A percentile compares a stretch with the other conserved stretches of the same genome.
Evolutionary conservation across 2,113 vertebrate species (phyloP).

Genomic region (Ifrita kowaldi): DNA sequence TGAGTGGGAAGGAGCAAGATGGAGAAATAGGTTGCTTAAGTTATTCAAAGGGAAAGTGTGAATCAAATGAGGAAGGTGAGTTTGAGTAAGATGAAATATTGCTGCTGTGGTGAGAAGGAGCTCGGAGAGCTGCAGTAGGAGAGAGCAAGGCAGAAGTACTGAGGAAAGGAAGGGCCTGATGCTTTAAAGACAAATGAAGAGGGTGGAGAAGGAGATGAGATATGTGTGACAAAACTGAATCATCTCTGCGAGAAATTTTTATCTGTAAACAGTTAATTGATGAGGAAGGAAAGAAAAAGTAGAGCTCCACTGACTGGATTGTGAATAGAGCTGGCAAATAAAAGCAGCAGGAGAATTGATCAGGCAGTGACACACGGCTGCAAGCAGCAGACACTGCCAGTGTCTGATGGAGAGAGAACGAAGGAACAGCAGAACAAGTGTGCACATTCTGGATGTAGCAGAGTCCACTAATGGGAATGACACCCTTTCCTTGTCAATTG

Average conservation of each 20-base stretch:
- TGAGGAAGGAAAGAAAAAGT: neutral
- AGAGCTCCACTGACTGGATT: neutral
- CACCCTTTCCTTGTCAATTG: neutral
- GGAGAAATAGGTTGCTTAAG: neutral
- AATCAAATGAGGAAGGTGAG: neutral
- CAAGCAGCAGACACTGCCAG: neutral
- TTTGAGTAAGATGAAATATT: neutral
- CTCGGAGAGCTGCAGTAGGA: neutral
- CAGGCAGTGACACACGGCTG: neutral
- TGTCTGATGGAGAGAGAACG: rapidly evolving
- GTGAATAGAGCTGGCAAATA: neutral
- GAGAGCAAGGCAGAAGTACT: neutral
- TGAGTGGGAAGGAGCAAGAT: neutral
- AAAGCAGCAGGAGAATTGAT: neutral
- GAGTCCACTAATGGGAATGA: neutral
- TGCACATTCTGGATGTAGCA: neutral
- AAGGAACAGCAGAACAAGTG: neutral
- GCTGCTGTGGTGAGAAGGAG: neutral
- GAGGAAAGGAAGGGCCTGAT: neutral
- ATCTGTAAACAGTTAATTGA: neutral
- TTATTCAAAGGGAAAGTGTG: neutral
- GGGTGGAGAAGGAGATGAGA: neutral
- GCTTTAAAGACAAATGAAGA: neutral
- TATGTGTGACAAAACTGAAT: neutral
- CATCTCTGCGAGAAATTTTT: neutral